Evolutionary conservation across 2,888 invertebrate genomes (phyloP).

Genomic region (Azorinus chamasolen): DNA sequence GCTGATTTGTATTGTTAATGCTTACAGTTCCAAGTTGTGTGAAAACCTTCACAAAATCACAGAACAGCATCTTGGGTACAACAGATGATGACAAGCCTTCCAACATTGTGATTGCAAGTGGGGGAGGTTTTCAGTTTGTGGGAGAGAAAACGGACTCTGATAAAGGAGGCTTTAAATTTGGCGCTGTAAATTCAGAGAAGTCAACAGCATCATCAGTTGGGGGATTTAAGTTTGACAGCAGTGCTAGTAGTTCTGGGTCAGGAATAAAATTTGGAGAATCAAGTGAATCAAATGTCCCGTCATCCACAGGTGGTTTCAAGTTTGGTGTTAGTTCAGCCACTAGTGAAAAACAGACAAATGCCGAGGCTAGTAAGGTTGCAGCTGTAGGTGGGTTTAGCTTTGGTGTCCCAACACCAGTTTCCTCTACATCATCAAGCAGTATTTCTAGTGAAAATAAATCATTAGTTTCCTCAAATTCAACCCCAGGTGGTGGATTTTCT

Average conservation of each 20-base stretch:
- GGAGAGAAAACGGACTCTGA: constrained; percentile 12
- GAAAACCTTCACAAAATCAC: constrained; percentile 41
- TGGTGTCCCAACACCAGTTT: constrained; percentile 26
- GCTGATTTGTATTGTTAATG: too few relatives aligned
- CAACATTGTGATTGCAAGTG: neutral
- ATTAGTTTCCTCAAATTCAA: constrained; percentile 10
- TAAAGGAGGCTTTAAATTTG: constrained; percentile 31
- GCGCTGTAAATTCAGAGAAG: constrained; percentile 14
- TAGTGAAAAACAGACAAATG: constrained; percentile 1
- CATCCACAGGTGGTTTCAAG: constrained; percentile 36
- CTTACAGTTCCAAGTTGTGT: constrained; percentile 53
- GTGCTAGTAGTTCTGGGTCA: constrained; percentile 11
- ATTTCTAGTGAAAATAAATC: too few relatives aligned
- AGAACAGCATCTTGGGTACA: constrained; percentile 33
- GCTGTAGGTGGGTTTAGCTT: constrained; percentile 46
- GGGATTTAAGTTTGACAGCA: constrained; percentile 38
- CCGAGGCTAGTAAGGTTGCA: constrained; percentile 1
- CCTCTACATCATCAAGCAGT: too few relatives aligned
- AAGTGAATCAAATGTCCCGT: neutral
- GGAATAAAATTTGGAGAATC: constrained; percentile 48
- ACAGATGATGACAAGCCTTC: neutral
- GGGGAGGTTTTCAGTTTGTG: constrained; percentile 19
- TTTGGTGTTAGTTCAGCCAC: constrained; percentile 21
- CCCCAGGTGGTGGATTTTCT: constrained; percentile 8
- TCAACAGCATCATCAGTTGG: constrained; percentile 1